Conservation (phyloP, 2,113 vertebrate genomes). For the Glareola pratincola region DNA sequence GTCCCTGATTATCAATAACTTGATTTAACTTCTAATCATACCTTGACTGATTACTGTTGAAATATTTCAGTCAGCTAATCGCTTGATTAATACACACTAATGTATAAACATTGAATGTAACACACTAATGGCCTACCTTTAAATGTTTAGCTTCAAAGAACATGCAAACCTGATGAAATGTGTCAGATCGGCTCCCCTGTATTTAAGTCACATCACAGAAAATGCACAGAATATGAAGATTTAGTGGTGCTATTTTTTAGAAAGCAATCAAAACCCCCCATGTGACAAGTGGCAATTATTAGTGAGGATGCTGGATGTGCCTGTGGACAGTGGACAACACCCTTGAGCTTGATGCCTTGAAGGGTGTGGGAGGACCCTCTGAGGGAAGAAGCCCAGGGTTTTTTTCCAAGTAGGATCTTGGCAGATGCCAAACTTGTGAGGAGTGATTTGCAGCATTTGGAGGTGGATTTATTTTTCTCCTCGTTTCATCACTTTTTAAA, state of each 20-base stretch:
- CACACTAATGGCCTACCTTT: neutral
- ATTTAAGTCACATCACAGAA: neutral
- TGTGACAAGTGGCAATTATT: neutral
- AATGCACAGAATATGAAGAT: neutral
- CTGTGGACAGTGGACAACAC: neutral
- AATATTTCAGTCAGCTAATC: neutral
- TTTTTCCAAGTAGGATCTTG: neutral
- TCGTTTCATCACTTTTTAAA: conserved; percentile 47
- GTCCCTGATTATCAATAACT: neutral
- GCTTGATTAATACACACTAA: neutral
- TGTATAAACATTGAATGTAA: neutral
- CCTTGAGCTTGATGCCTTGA: neutral
- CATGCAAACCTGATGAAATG: neutral
- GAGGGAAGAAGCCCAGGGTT: neutral
- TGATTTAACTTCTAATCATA: neutral
- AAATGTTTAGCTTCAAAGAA: neutral
- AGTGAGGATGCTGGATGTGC: neutral
- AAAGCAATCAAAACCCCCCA: neutral
- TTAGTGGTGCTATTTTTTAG: neutral
- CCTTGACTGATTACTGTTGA: neutral
- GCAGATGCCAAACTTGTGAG: conserved; percentile 6
- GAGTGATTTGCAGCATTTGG: conserved; percentile 14
- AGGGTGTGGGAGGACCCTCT: neutral
- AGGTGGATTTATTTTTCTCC: conserved; percentile 62
- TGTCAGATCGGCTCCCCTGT: neutral